Conservation (phyloP, 2,888 invertebrate genomes). For the Amphipoea oculea region DNA sequence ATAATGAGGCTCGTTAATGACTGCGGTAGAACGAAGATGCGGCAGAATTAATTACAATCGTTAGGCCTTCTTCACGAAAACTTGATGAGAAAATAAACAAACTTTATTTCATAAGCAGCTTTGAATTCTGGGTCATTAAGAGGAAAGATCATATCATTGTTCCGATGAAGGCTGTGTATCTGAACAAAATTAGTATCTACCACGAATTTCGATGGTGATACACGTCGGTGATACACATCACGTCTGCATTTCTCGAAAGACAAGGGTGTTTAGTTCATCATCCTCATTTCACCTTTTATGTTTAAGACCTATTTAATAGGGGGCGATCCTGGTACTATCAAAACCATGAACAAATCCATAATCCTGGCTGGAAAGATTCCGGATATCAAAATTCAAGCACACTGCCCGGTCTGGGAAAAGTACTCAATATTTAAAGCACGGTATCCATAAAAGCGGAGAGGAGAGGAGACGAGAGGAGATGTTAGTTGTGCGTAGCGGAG, state of each 20-base stretch:
- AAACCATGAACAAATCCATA: background rate
- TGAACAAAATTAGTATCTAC: background rate
- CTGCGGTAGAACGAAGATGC: slow-evolving; percentile 39
- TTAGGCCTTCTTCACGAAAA: slow-evolving; percentile 29
- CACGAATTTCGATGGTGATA: background rate
- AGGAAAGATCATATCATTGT: background rate
- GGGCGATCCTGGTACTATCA: background rate
- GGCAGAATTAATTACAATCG: slow-evolving; percentile 45
- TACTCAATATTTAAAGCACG: background rate
- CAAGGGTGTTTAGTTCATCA: background rate
- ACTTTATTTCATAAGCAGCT: slow-evolving; percentile 5
- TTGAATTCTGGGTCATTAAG: slow-evolving; percentile 6
- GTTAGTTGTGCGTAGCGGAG: too few relatives aligned
- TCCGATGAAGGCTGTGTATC: background rate
- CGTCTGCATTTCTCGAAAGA: background rate
- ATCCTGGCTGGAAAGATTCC: background rate
- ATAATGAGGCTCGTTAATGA: slow-evolving; percentile 36
- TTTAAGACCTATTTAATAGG: background rate
- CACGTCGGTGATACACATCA: too few relatives aligned
- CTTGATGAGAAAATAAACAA: slow-evolving; percentile 16
- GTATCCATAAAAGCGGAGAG: too few relatives aligned
- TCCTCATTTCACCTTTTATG: background rate
- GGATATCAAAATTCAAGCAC: background rate
- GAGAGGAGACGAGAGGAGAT: too few relatives aligned
- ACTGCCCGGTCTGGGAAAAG: background rate